Percentiles rank a stretch among this genome's conserved stretches.
Evolutionary conservation across 1,140 invertebrate species (phyloP).

Genomic region (Copidosoma floridanum): DNA sequence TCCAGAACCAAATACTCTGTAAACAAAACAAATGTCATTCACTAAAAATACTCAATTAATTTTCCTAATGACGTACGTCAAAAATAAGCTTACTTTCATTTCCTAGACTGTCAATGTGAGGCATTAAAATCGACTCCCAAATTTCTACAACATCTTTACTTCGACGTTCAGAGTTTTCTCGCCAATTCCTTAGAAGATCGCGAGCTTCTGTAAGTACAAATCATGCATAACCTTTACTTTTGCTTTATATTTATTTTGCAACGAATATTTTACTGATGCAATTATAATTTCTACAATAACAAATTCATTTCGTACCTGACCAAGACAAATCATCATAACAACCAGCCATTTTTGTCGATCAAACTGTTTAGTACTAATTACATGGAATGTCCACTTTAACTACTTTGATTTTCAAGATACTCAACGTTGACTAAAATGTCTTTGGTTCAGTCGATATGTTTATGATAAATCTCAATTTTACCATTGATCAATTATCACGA

Average conservation of each 20-base stretch:
- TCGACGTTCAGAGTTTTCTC: constrained; percentile 87
- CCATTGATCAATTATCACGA: no score
- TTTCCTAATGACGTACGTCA: neutral
- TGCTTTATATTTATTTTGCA: constrained; percentile 12
- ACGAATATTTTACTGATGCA: constrained; percentile 8
- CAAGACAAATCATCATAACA: constrained; percentile 57
- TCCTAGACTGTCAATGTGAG: constrained; percentile 77
- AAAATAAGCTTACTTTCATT: constrained; percentile 85
- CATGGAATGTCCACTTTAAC: no score
- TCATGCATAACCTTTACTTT: constrained; percentile 21
- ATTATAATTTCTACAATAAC: no score
- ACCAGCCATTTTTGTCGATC: constrained; percentile 44
- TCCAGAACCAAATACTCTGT: constrained; percentile 85
- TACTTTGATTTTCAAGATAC: no score
- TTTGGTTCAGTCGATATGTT: no score
- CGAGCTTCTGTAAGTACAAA: constrained; percentile 67
- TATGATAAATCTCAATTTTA: no score
- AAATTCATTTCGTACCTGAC: constrained; percentile 52
- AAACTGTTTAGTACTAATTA: no score
- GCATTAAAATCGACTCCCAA: constrained; percentile 77
- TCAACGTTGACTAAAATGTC: no score
- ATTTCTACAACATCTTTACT: constrained; percentile 86
- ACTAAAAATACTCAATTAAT: neutral
- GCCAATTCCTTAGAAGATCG: constrained; percentile 80
- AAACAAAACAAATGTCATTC: constrained; percentile 38